Base-by-base conservation (phyloP, 2,113 vertebrate species). In the Myiagra hebetior region DNA sequence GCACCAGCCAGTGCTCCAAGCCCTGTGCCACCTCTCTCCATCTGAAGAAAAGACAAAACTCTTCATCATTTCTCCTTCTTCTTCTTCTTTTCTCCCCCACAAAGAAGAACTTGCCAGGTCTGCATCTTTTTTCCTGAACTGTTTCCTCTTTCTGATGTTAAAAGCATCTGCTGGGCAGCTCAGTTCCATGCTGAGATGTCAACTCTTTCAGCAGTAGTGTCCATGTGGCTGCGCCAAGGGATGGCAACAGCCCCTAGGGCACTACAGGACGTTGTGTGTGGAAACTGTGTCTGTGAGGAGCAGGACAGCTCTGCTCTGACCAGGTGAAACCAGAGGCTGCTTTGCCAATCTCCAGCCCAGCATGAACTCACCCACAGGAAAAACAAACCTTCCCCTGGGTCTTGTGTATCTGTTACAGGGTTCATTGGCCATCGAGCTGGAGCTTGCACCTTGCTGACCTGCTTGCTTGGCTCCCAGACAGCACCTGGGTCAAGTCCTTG, bases 61-160 rank as follows among this genome's bases (percentile, higher is more conserved):
- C 87, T 80, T 74, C 52, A 56, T 47, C 3, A 5, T 70, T 76
- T 89, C 73, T 77, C 56, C 56, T 88, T 62, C 76, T 90, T 76
- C 55, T 90, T 65, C 53, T 83, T 78, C 53, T 91, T 89, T 68
- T 73, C 69, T 77, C 37, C 85, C 87, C 88, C 85, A 76, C 87
- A 85, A 92, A 95, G 62, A 64, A 92, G 96, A 97, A 95, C 56
- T 97, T 97, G 97, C 94, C 82, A 85, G 91, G 89, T 94, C 89
- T 96, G 97, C 96, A 97, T 97, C 95, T 96, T 97, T 97, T 90
- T 72, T 53, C 78, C 87, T n/a, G 47, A 80, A 92, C 88, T 13
- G 91, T 95, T 98, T 98, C 96, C 97, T 97, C 97, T 97, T 97
- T 97, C 79, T 95, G 75, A 79, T 96, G 93, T 78, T 95, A 96